phyloP scores from a whole-genome alignment of 2,888 invertebrate species.

The Cryptosula pallasiana region DNA sequence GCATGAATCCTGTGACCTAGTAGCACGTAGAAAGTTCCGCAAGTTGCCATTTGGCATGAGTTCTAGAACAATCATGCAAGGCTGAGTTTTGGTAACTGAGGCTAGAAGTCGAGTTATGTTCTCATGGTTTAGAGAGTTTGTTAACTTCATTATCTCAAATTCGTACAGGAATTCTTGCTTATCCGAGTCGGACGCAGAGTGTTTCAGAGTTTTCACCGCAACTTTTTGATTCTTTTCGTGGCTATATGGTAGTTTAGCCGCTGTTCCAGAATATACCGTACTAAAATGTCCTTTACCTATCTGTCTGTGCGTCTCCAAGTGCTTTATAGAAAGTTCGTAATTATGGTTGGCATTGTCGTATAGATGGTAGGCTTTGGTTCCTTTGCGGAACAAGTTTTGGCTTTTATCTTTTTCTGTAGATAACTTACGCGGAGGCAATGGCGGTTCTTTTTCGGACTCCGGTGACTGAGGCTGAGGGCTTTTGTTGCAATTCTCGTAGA shows the following conservation, averaged over 20 bases:
- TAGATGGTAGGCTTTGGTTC: conserved; percentile 8
- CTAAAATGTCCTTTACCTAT: conserved; percentile 20
- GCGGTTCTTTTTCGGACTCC: neutral
- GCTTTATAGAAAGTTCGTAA: neutral
- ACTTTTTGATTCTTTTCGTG: neutral
- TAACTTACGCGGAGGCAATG: neutral
- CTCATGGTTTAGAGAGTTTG: neutral
- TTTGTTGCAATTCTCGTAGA: neutral
- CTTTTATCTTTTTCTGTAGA: neutral
- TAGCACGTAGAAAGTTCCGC: conserved; percentile 78
- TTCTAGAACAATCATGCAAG: conserved; percentile 86
- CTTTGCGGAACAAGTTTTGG: neutral
- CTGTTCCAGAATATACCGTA: conserved; percentile 2
- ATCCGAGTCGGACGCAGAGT: conserved; percentile 66
- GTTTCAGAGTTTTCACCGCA: conserved; percentile 9
- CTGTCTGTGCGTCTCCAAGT: neutral
- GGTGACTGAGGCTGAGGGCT: neutral
- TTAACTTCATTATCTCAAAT: conserved; percentile 75
- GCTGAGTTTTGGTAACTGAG: conserved; percentile 55
- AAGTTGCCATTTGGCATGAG: conserved; percentile 82
- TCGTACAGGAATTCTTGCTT: conserved; percentile 82
- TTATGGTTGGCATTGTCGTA: conserved; percentile 1
- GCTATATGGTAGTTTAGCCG: neutral
- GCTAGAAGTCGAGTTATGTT: conserved; percentile 9
- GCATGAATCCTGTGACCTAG: conserved; percentile 57